phyloP scores from a whole-genome alignment of 2,113 vertebrate genomes.

The Rhodinocichla rosea region DNA sequence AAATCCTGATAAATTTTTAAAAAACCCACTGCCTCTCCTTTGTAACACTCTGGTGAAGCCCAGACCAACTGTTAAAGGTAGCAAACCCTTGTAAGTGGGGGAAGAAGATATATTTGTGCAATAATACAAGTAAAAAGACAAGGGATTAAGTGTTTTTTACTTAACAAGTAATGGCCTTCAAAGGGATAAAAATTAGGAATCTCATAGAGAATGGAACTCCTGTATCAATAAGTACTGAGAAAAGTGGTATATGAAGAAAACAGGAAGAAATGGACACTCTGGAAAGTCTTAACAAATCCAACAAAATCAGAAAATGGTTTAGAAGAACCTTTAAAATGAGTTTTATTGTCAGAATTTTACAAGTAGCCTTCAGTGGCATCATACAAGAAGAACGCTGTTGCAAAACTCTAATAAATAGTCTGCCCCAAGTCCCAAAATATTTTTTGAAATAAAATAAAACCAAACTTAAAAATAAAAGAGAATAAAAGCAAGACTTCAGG shows the following conservation, averaged over 20 bases:
- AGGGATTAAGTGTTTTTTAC: background rate
- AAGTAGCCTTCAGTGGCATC: slow-evolving; percentile 82
- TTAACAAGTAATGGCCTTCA: background rate
- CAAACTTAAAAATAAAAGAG: slow-evolving; percentile 68
- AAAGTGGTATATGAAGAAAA: background rate
- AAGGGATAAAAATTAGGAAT: background rate
- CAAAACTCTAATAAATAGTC: slow-evolving; percentile 89
- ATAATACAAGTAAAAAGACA: background rate
- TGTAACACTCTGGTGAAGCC: background rate
- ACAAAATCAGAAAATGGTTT: slow-evolving; percentile 67
- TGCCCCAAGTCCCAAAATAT: slow-evolving; percentile 78
- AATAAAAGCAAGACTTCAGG: slow-evolving; percentile 75
- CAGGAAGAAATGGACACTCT: background rate
- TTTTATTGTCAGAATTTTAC: slow-evolving; percentile 86
- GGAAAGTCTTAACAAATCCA: slow-evolving; percentile 16
- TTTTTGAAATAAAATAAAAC: slow-evolving; percentile 72
- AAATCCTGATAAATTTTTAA: background rate
- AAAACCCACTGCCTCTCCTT: background rate
- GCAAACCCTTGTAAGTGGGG: background rate
- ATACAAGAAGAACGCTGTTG: slow-evolving; percentile 87
- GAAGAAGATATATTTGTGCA: background rate
- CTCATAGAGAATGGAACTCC: background rate
- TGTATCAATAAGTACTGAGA: background rate
- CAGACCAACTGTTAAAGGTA: background rate
- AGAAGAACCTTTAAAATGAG: slow-evolving; percentile 82